phyloP scores from a whole-genome alignment of 2,888 invertebrate species.

The Eristalinus sepulchralis region DNA sequence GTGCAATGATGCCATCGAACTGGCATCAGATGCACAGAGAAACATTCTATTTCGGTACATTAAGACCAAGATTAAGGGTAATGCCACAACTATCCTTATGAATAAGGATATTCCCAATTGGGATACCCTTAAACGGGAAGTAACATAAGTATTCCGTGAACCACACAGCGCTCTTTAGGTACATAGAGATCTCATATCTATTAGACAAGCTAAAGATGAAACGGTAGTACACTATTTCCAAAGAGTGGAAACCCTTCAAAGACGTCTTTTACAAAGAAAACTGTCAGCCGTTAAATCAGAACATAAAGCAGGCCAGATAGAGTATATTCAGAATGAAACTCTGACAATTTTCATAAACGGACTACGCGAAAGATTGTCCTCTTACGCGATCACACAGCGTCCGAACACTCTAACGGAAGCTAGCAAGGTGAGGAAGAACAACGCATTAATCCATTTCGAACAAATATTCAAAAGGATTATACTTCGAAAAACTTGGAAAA shows the following conservation, averaged over 20 bases:
- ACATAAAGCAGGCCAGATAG: not conserved
- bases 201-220: constrained; percentile 18
- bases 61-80: constrained; percentile 30
- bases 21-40: constrained; percentile 2
- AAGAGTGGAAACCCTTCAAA: constrained; percentile 15
- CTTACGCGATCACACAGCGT: constrained; percentile 31
- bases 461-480: constrained; percentile 19
- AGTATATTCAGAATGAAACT: constrained; percentile 17
- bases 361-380: not conserved
- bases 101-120: constrained; percentile 22
- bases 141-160: constrained; percentile 14
- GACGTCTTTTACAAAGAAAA: not conserved
- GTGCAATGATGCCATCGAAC: not conserved
- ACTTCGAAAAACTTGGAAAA: not conserved
- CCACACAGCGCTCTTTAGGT: constrained; percentile 17
- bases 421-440: constrained; percentile 37
- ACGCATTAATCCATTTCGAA: not conserved
- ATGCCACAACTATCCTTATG: constrained; percentile 26
- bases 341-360: constrained; percentile 19
- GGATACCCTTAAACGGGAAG: not conserved
- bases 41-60: constrained; percentile 22
- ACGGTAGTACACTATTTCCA: constrained; percentile 23
- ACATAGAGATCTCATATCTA: constrained; percentile 30
- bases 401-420: constrained; percentile 3
- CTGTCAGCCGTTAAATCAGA: not conserved